A percentile compares a stretch with the other conserved stretches of the same genome.
Conservation (phyloP, 2,113 vertebrate genomes). For the Cairina moschata region DNA sequence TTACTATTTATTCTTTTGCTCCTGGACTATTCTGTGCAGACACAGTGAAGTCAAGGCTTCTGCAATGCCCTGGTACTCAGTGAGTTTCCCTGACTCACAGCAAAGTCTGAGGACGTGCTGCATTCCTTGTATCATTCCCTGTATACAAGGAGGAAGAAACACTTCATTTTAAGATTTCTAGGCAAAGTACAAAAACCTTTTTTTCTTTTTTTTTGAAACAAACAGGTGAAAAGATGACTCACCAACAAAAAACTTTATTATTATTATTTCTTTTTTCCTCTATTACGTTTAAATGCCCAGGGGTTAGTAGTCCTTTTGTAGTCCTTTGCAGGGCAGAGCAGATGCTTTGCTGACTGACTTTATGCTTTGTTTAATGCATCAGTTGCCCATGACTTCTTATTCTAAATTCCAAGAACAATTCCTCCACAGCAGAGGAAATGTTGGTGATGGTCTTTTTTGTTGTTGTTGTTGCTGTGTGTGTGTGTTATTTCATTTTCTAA, state of each 20-base stretch:
- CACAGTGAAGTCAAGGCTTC: neutral
- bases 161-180: neutral
- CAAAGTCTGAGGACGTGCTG: neutral
- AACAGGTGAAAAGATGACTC: neutral
- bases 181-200: neutral
- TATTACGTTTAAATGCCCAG: neutral
- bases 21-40: neutral
- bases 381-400: neutral
- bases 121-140: neutral
- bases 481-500: neutral
- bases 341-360: conserved; percentile 19
- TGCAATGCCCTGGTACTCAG: neutral
- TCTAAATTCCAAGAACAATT: conserved; percentile 20
- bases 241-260: neutral
- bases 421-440: neutral
- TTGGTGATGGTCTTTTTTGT: neutral
- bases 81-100: neutral
- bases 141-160: neutral
- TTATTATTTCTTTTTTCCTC: neutral
- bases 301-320: neutral
- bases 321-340: neutral
- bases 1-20: conserved; percentile 2
- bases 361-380: conserved; percentile 11
- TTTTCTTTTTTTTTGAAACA: neutral
- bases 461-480: neutral